Conservation (phyloP, 2,113 vertebrate species). For the Callorhinus ursinus region DNA sequence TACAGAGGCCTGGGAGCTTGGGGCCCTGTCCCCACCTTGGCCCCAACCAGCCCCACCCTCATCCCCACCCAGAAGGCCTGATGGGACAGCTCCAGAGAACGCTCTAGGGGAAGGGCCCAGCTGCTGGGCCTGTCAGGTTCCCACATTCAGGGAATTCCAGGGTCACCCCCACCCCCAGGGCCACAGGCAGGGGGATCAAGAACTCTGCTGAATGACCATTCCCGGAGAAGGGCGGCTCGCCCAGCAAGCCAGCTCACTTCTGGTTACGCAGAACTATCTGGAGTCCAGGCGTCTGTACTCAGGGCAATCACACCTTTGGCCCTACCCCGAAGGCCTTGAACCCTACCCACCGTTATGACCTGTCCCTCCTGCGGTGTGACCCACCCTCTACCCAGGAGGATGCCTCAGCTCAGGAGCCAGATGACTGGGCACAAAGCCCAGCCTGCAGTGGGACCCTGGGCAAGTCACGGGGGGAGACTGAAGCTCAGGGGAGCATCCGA, state of each 20-base stretch:
- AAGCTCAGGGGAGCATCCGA: neutral
- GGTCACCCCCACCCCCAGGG: neutral
- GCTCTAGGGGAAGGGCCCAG: neutral
- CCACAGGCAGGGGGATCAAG: neutral
- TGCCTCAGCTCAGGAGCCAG: neutral
- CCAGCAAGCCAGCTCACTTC: neutral
- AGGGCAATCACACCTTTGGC: neutral
- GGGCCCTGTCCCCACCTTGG: neutral
- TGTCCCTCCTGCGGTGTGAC: accelerated
- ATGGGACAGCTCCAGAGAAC: neutral
- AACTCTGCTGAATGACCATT: neutral
- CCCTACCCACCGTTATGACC: accelerated
- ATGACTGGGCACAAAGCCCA: neutral
- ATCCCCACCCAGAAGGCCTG: neutral
- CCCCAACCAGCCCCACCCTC: neutral
- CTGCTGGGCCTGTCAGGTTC: neutral
- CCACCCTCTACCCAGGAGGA: neutral
- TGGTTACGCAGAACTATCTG: accelerated
- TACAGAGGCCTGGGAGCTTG: neutral
- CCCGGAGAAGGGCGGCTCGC: neutral
- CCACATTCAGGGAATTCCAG: neutral
- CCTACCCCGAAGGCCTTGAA: neutral
- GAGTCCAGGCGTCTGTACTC: neutral
- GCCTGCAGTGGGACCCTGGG: neutral
- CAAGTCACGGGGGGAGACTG: neutral